These are phyloP conservation scores for Misgurnus mizolepis DNA, from an alignment of 2,113 vertebrate species.

Conservation along the genomic window DNA sequence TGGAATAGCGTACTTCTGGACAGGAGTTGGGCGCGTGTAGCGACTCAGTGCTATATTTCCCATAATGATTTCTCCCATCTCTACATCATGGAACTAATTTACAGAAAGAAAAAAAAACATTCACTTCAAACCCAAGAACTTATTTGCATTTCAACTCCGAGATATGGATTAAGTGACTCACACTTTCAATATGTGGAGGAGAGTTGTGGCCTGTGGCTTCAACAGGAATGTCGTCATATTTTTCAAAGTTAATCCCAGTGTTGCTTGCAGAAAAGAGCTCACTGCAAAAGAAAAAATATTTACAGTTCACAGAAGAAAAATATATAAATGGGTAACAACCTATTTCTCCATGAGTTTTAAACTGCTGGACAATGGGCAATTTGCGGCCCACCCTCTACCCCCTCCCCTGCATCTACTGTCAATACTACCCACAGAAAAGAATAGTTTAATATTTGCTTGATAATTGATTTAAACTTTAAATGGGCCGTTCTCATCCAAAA, in stretches of 20 bases:
- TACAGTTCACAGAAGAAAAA: no score
- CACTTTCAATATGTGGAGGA: slow-evolving; percentile 94
- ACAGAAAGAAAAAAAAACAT: slow-evolving; percentile 10
- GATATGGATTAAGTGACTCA: slow-evolving; percentile 68
- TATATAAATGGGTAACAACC: no score
- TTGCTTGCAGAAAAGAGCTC: slow-evolving; percentile 94
- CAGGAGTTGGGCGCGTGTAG: slow-evolving; percentile 94
- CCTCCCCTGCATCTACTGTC: no score
- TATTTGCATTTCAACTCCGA: not conserved
- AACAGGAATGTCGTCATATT: slow-evolving; percentile 98
- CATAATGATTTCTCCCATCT: slow-evolving; percentile 98
- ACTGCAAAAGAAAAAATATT: slow-evolving; percentile 64
- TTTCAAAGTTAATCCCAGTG: slow-evolving; percentile 99
- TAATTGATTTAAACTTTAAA: no score
- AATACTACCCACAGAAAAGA: no score
- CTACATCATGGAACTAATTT: slow-evolving; percentile 90
- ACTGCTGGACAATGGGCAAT: no score
- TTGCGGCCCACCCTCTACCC: no score
- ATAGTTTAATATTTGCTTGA: no score
- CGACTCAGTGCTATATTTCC: slow-evolving; percentile 91
- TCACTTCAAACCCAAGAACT: not conserved
- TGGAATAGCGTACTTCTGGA: slow-evolving; percentile 97
- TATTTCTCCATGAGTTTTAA: no score
- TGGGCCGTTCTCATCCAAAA: no score
- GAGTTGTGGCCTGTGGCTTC: slow-evolving; percentile 94